Base-by-base conservation (phyloP, 2,797 vertebrate species). In the Bradypodion pumilum region DNA sequence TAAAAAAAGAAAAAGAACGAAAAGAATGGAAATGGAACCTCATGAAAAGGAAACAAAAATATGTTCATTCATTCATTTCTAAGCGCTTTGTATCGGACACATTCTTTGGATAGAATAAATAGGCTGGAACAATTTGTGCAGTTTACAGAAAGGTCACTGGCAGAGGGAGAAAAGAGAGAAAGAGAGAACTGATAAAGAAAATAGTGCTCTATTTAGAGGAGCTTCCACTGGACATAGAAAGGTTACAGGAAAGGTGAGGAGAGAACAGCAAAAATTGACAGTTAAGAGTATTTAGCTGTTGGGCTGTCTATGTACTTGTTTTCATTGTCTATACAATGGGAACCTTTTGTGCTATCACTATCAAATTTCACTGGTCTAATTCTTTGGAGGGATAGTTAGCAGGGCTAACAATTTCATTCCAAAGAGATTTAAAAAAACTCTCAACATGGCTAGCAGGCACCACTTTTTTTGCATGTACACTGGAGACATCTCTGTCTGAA, bases 51-150 rank as follows among this genome's bases (percentile, higher is more conserved):
- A 75, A 75, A 66, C 9, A 66, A 63, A 6, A 46, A 63, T 78
- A 25, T 78, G 37, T 44, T 65, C n/a, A 40, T 78, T 32, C 77
- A 49, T 68, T 81, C 59, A 81, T 62, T 82, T 68, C 66, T 56
- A 75, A 52, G 37, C 66, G 62, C 35, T 75, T 82, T 75, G 35
- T 19, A 79, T 35, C 4, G 13, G 44, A 49, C n/a, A n/a, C 78
- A 68, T 79, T 52, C 44, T 68, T 79, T 68, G 49, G 63, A 63
- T 19, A 9, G 42, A 82, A 37, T 72, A 35, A 66, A 74, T 42
- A 42, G 46, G 19, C 42, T 74, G 56, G 72, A 75, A 75, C 46
- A 65, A 72, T 75, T 52, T 82, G 81, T 75, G 72, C 60, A 40
- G 32, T 82, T 82, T 62, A 37, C 46, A 37, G 15, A 66, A 65